Base-by-base conservation (phyloP, 2,113 vertebrate species). In the Tragelaphus imberbis region DNA sequence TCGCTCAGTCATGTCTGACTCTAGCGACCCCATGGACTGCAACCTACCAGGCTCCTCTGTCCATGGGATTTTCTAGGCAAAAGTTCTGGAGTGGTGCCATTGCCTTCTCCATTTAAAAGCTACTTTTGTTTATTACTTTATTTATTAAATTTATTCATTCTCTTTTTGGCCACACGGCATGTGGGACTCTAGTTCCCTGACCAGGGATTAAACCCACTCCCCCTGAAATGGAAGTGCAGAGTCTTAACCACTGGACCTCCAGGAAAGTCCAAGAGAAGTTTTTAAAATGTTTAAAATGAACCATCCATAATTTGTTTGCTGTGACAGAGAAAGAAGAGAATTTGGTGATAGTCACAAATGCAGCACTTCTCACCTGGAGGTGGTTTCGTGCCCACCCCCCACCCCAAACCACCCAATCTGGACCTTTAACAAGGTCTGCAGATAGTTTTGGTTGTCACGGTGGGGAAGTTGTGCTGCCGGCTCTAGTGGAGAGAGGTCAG, bases 301-400 rank as follows among this genome's bases (percentile, higher is more conserved):
- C 16, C 86, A 91, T 65, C 47, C 61, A 53, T 94, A 95, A 90
- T 58, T 25, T 63, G 28, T 95, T 97, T 97, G 89, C 91, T 97
- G 86, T 96, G 61, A 84, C 71, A 91, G 97, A 63, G 47, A 95
- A 94, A 81, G 88, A 97, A 84, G 75, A 96, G 44, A 97, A 98
- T 98, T 97, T 90, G 85, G 87, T 92, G 90, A 91, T 98, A 97
- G 92, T 90, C 96, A 97, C 98, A 98, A 97, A 61, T 71, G 97
- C 58, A 59, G 30, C 1, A 44, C n/a, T 91, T 97, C 87, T 92
- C 95, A 68, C 55, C 68, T 16, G 61, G 58, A 93, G 95, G 94
- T 75, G 96, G 88, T 93, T 97, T n/a, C n/a, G 2, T 71, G 65
- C 17, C 33, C 16, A 2, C 33, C 7, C 33, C 30, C 15, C 7